Evolutionary conservation across 2,888 invertebrate genomes (phyloP).

Genomic region (Agriotes lineatus): DNA sequence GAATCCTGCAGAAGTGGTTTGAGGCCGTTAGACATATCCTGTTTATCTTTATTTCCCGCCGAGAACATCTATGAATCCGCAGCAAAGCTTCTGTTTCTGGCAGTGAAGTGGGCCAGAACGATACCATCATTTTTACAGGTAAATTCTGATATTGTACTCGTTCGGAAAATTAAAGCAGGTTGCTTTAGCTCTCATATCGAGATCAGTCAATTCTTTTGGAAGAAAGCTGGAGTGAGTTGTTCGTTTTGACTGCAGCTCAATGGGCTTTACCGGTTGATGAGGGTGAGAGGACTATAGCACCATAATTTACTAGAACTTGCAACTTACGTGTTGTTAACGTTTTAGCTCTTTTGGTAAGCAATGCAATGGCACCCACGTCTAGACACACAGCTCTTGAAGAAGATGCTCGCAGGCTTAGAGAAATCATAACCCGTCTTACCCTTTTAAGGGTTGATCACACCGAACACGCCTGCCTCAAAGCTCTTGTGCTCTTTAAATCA

Average conservation of each 20-base stretch:
- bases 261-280: constrained; percentile 82
- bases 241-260: constrained; percentile 86
- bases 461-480: constrained; percentile 89
- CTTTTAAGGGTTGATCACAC: constrained; percentile 81
- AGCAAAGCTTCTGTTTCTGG: constrained; percentile 80
- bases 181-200: constrained; percentile 71
- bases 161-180: neutral
- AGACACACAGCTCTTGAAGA: constrained; percentile 70
- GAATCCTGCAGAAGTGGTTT: constrained; percentile 50
- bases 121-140: constrained; percentile 82
- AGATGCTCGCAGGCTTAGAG: constrained; percentile 72
- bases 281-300: constrained; percentile 65
- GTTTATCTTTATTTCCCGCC: constrained; percentile 69
- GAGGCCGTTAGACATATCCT: constrained; percentile 60
- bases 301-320: neutral
- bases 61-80: constrained; percentile 79
- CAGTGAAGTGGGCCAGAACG: constrained; percentile 85
- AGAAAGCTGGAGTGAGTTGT: constrained; percentile 87
- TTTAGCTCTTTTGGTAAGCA: constrained; percentile 59
- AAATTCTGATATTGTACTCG: too few species aligned
- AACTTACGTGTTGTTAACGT: too few species aligned
- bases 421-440: constrained; percentile 75
- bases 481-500: constrained; percentile 83
- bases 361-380: constrained; percentile 67
- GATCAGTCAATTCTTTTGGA: constrained; percentile 83